Evolutionary conservation across 1,140 invertebrate genomes (phyloP), one percentile per base, ranked within the genome.

Genomic region (Danaus melanippus): DNA sequence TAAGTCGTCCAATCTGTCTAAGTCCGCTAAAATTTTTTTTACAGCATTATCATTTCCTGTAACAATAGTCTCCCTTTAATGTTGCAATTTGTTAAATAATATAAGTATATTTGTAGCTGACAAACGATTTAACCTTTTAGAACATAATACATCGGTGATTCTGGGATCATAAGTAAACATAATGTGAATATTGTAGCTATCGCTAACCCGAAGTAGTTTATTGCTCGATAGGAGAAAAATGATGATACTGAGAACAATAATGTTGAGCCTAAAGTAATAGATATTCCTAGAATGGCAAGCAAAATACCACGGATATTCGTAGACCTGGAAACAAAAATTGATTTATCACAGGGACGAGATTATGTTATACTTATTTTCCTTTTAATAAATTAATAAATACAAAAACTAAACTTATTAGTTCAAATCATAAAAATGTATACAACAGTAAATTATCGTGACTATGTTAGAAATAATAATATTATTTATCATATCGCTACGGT

Each of bases 101-200:
- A 47, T 10, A 10, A 44, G 41, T 12, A 12, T 7, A 54, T 8
- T 60, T 32, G 0, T 2, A 32, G 50, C 17, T 45, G 39, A 17
- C 11, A 57, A 15, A 42, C 4, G 8, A 32, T n/a, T 11, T 32
- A 58, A 78, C 73, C 67, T 78, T 67, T 67, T 46, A 78, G 56
- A 2, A 78, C 50, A 49, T 69, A 56, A 60, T 61, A 78, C 8
- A 72, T 51, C 3, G 73, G 75, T 12, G 73, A 65, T 60, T 78
- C 75, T 9, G 75, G 75, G 58, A 78, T 64, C 9, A 63, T 63
- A 1, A 64, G 56, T 15, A 71, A 17, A 10, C 17, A 51, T 7
- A 65, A 8, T 0, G 63, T 46, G 43, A 66, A 76, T 8, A 60
- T 9, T 10, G 57, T 8, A 8, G 62, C 54, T 9, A 74, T 46